A percentile compares a stretch with the other conserved stretches of the same genome.
Evolutionary conservation across 53 echinoderm and acorn worm species (phyloP).

Genomic region (Holothuria scabra): DNA sequence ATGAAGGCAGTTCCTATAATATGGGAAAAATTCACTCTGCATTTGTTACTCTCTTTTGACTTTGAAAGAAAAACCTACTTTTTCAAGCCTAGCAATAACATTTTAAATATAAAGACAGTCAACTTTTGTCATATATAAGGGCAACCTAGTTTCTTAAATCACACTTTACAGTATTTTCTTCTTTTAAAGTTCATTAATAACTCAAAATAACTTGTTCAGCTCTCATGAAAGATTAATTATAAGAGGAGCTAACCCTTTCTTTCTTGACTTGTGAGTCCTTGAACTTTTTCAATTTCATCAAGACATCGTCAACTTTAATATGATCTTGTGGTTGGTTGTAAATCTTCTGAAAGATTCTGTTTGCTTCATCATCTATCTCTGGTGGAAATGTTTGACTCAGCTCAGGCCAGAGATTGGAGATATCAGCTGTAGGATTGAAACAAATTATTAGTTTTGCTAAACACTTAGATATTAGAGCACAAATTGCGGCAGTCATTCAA

Average conservation of each 20-base stretch:
- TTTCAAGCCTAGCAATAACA: too few species aligned
- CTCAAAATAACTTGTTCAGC: background rate
- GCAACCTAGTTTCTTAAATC: background rate
- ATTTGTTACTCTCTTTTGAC: too few species aligned
- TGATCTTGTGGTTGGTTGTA: constrained; percentile 98
- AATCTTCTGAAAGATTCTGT: constrained; percentile 99
- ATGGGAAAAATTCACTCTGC: too few species aligned
- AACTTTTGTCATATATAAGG: too few species aligned
- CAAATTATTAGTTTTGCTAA: too few species aligned
- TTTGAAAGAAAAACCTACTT: too few species aligned
- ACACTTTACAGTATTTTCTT: background rate
- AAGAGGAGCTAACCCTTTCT: constrained; percentile 73
- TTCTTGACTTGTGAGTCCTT: constrained; percentile 97
- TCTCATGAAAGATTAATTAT: background rate
- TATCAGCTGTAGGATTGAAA: constrained; percentile 72
- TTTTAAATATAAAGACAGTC: too few species aligned
- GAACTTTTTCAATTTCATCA: constrained; percentile 94
- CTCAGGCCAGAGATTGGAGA: constrained; percentile 98
- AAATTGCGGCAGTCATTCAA: too few species aligned
- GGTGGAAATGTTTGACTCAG: constrained; percentile 92
- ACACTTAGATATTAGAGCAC: too few species aligned
- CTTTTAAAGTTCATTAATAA: background rate
- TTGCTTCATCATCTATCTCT: constrained; percentile 98
- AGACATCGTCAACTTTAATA: constrained; percentile 96
- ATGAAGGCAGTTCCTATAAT: too few species aligned